A percentile compares a stretch with the other conserved stretches of the same genome.
phyloP scores from a whole-genome alignment of 2,113 vertebrate genomes.

The Suricata suricatta region DNA sequence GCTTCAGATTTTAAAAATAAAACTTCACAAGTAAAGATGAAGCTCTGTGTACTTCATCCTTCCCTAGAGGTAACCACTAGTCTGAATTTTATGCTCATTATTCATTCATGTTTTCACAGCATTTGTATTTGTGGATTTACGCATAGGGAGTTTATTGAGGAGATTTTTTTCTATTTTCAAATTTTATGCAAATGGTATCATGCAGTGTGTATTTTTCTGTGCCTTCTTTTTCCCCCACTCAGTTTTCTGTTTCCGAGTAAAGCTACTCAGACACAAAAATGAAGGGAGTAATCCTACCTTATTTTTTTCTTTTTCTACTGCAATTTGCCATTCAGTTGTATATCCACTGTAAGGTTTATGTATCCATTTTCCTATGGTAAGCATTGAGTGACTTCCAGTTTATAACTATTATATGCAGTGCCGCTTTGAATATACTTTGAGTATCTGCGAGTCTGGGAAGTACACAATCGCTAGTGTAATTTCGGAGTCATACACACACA shows the following conservation, averaged over 20 bases:
- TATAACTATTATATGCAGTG: neutral
- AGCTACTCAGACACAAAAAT: neutral
- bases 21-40: neutral
- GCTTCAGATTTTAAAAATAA: slow-evolving; percentile 60
- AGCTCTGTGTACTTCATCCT: neutral
- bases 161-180: slow-evolving; percentile 19
- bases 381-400: neutral
- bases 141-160: slow-evolving; percentile 1
- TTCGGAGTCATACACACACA: no score
- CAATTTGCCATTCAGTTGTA: neutral
- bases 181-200: neutral
- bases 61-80: neutral
- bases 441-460: neutral
- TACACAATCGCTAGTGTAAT: neutral
- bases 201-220: neutral
- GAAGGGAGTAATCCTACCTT: neutral
- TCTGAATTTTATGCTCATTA: slow-evolving; percentile 32
- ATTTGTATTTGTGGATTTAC: slow-evolving; percentile 16
- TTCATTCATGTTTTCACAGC: slow-evolving; percentile 34
- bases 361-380: neutral
- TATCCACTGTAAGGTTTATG: neutral
- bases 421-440: neutral
- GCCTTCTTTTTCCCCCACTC: neutral
- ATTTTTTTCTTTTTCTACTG: neutral
- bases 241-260: neutral